Conservation (phyloP, 2,113 vertebrate species). For the Brevimyrus niger region DNA sequence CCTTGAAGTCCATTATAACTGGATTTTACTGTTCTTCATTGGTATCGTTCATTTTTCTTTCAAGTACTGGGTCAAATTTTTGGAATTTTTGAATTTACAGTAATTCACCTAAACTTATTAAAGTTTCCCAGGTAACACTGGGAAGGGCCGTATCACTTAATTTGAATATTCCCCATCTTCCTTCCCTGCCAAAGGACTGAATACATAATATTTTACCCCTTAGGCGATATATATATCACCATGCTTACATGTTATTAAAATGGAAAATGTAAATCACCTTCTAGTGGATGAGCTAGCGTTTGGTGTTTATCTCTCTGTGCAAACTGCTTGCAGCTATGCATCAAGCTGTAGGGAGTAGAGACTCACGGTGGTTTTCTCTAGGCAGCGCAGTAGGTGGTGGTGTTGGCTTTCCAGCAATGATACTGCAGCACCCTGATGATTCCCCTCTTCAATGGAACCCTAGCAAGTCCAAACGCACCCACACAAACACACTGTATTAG, state of each 20-base stretch:
- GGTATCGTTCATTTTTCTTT: neutral
- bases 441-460: conserved; percentile 82
- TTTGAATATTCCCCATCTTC: neutral
- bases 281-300: neutral
- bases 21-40: neutral
- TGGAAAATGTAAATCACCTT: neutral
- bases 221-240: neutral
- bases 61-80: neutral
- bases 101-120: neutral
- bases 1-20: no score
- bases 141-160: neutral
- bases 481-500: conserved; percentile 21
- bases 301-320: neutral
- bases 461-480: conserved; percentile 42
- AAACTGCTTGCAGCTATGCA: neutral
- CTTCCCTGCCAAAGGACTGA: neutral
- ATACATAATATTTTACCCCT: neutral
- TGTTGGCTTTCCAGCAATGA: conserved; percentile 94
- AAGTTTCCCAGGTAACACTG: neutral
- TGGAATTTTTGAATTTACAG: neutral
- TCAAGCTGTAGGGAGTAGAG: conserved; percentile 27
- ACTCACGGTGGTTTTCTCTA: conserved; percentile 99
- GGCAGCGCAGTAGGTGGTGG: conserved; percentile 96
- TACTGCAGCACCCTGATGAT: conserved; percentile 72
- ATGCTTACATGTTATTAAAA: neutral